Evolutionary conservation across 2,113 vertebrate species (phyloP).

Genomic region (Anolis carolinensis): DNA sequence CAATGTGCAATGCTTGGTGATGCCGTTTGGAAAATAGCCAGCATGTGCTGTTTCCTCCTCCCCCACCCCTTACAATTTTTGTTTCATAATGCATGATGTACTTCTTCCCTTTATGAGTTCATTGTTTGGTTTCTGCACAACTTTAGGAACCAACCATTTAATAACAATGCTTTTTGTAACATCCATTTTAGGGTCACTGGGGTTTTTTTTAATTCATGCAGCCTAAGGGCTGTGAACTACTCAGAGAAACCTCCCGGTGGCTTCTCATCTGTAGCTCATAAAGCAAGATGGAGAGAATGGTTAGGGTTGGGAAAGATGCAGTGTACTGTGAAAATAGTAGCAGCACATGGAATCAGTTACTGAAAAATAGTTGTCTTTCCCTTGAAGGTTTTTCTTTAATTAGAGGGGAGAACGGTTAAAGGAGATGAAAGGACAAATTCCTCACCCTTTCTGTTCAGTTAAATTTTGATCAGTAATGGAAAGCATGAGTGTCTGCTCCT

Average conservation of each 20-base stretch:
- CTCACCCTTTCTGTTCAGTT: background rate
- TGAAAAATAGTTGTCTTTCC: fast-evolving
- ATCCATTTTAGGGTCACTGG: background rate
- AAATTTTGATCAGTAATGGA: background rate
- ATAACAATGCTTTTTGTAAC: background rate
- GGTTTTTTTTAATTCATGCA: background rate
- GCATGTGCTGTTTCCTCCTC: background rate
- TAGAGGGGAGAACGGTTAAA: background rate
- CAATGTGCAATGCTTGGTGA: background rate
- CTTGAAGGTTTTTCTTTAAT: background rate
- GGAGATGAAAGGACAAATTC: fast-evolving
- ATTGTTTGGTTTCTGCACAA: background rate
- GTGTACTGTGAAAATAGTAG: background rate
- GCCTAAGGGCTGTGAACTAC: background rate
- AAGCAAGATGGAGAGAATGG: background rate
- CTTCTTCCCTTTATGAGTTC: background rate
- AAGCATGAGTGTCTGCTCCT: no score
- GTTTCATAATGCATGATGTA: fast-evolving
- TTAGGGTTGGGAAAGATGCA: conserved; percentile 5
- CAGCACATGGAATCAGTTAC: background rate
- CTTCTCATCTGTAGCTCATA: background rate
- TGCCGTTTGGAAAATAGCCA: background rate
- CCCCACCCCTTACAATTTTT: background rate
- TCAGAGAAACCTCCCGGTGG: background rate
- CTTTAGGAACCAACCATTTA: background rate